Percentiles rank a stretch among this genome's conserved stretches.
These are phyloP conservation scores for Anas capensis DNA, from an alignment of 2,797 vertebrate species.

Conservation along the genomic window DNA sequence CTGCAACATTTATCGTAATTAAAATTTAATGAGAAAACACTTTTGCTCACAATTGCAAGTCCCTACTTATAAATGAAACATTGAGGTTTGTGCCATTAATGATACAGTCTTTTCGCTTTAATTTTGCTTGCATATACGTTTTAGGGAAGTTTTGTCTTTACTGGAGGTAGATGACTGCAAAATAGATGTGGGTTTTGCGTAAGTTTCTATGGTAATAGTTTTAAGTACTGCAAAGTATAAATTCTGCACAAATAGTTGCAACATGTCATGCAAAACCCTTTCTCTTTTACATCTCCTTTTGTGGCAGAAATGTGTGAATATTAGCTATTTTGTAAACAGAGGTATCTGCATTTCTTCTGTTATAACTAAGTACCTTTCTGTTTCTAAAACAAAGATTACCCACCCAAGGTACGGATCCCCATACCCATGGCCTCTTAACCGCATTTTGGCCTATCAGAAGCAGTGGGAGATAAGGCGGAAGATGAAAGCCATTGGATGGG, in stretches of 20 bases:
- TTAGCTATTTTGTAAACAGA: slow-evolving; percentile 24
- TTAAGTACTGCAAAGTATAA: slow-evolving; percentile 63
- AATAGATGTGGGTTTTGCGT: slow-evolving; percentile 49
- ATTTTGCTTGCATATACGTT: slow-evolving; percentile 83
- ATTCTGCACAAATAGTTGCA: background rate
- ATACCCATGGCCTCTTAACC: slow-evolving; percentile 95
- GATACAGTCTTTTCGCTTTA: slow-evolving; percentile 84
- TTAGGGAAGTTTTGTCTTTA: slow-evolving; percentile 80
- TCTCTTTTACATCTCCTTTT: background rate
- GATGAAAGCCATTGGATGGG: slow-evolving; percentile 97
- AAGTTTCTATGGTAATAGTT: slow-evolving; percentile 69
- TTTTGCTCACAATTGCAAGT: slow-evolving; percentile 88
- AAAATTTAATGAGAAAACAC: slow-evolving; percentile 96
- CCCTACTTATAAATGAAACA: slow-evolving; percentile 96
- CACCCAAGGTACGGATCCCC: slow-evolving; percentile 93
- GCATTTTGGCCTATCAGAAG: slow-evolving; percentile 92
- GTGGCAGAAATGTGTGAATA: background rate
- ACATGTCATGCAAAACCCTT: background rate
- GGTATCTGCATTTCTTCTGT: background rate
- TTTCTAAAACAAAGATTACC: slow-evolving; percentile 86
- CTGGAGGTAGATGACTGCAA: slow-evolving; percentile 76
- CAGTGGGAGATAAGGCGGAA: slow-evolving; percentile 95
- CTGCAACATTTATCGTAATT: slow-evolving; percentile 94
- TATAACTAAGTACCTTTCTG: background rate
- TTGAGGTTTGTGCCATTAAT: slow-evolving; percentile 88